phyloP scores from a whole-genome alignment of 2,888 invertebrate species.

The Amblyteles armatorius region DNA sequence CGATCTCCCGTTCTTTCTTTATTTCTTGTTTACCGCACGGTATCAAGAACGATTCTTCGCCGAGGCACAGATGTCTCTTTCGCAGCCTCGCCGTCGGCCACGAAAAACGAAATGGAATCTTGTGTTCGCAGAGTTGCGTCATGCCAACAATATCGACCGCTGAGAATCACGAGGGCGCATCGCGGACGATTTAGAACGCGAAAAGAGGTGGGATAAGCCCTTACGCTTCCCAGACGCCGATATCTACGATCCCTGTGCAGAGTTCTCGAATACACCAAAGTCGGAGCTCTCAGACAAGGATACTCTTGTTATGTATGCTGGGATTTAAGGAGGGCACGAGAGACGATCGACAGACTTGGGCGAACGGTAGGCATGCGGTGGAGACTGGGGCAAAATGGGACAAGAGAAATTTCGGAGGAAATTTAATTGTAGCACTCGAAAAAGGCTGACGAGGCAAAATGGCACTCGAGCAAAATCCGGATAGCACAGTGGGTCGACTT shows the following conservation, averaged over 20 bases:
- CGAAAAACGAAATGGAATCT: constrained; percentile 23
- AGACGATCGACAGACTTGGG: constrained; percentile 35
- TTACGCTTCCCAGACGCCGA: background rate
- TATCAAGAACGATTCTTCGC: constrained; percentile 23
- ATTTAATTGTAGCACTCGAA: no score
- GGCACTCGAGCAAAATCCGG: no score
- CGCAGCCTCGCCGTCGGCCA: constrained; percentile 24
- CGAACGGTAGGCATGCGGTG: background rate
- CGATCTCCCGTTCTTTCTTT: background rate
- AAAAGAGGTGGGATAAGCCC: background rate
- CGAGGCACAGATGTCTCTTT: constrained; percentile 31
- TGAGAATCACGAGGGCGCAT: background rate
- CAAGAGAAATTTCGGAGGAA: background rate
- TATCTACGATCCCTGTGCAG: background rate
- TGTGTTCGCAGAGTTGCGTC: constrained; percentile 35
- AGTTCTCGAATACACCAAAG: constrained; percentile 15
- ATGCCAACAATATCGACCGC: constrained; percentile 10
- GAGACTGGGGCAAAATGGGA: background rate
- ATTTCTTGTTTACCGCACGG: background rate
- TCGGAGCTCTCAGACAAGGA: constrained; percentile 16
- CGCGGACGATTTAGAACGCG: background rate
- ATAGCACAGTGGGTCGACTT: no score
- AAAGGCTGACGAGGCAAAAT: no score
- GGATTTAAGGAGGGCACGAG: constrained; percentile 18
- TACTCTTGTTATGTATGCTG: background rate